Base-by-base conservation (phyloP, 2,888 invertebrate species). In the Strigamia crassipes region DNA sequence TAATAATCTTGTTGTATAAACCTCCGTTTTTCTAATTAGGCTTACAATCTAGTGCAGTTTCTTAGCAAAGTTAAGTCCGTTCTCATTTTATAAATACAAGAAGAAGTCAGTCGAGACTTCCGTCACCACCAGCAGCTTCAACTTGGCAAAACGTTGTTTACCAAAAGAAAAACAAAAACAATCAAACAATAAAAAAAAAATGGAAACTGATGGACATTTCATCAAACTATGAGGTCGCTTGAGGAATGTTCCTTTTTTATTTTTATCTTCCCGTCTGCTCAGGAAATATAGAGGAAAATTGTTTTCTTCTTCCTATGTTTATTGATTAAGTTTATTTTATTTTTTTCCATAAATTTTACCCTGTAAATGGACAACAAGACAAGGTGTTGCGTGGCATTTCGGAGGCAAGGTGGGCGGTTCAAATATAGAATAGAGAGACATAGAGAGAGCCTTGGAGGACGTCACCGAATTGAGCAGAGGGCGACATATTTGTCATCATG, bases 311-410 rank as follows among this genome's bases (percentile, higher is more conserved):
- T 46, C 15, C 46, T 56, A 56, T 56, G 56, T 51, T 51, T 18
- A n/a, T n/a, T n/a, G n/a, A n/a, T n/a, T 56, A 38, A 38, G 38
- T 38, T 38, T 38, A 38, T 38, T 1, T 27, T 38, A 38, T n/a
- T 41, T 46, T 56, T 21, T 56, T 15, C n/a, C 73, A 73, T 73
- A 73, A 73, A 73, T 73, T 73, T 73, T 73, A 73, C 73, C 73
- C 73, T 73, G 73, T 73, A 73, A 73, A 73, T 73, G 73, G 73
- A 73, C 73, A 73, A 73, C 73, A 73, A 73, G 73, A 73, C 73
- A 73, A 73, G 73, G 73, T 73, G 73, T 73, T 73, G 73, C 73
- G 73, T 73, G 73, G 73, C 73, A 73, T 73, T 73, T 73, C 31
- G 73, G 73, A 73, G 73, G 73, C 73, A 73, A 73, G 73, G 73